Conservation (phyloP, 2,113 vertebrate genomes). For the Onychorhynchus coronatus region DNA sequence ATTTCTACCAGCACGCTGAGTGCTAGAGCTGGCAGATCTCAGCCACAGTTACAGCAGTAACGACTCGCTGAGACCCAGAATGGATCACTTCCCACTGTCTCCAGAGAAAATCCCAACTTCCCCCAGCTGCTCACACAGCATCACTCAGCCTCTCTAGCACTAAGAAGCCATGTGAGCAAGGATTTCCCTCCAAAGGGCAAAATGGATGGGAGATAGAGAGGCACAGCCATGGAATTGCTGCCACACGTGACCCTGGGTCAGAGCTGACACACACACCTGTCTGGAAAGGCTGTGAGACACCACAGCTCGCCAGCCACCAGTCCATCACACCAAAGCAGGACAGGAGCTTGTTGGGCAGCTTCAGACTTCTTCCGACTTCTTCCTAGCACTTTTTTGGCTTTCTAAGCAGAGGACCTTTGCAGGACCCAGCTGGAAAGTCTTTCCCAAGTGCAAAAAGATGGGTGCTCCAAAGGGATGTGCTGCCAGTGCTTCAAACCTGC, state of each 20-base stretch:
- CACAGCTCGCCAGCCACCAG: background rate
- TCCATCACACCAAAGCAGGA: background rate
- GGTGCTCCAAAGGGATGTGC: background rate
- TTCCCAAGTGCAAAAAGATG: background rate
- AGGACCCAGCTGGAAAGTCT: background rate
- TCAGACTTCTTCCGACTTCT: background rate
- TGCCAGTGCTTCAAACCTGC: background rate
- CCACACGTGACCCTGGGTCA: background rate
- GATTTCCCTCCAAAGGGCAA: background rate
- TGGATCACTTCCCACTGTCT: background rate
- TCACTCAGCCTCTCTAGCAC: background rate
- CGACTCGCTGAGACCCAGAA: background rate
- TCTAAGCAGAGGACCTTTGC: background rate
- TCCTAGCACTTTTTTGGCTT: background rate
- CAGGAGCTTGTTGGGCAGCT: fast-evolving
- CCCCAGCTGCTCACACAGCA: background rate
- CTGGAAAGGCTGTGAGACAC: background rate
- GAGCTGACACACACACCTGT: background rate
- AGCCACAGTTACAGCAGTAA: background rate
- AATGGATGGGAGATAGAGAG: background rate
- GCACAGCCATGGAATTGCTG: background rate
- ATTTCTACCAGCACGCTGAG: background rate
- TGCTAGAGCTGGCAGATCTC: background rate
- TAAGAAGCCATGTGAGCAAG: background rate
- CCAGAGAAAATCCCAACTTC: background rate